Conservation (phyloP, 2,797 vertebrate genomes). For the Macropus fuliginosus region DNA sequence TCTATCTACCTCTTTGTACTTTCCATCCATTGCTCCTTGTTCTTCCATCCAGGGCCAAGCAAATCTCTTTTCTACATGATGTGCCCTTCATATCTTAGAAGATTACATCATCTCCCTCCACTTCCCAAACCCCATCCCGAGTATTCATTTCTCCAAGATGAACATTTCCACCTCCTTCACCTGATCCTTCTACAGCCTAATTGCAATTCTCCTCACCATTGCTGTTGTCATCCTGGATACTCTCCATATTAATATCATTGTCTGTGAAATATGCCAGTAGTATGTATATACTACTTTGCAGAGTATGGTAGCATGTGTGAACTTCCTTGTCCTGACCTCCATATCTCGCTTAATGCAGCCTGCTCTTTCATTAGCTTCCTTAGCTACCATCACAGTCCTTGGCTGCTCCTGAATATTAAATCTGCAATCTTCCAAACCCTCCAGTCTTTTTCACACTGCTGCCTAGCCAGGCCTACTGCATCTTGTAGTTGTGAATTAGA, state of each 20-base stretch:
- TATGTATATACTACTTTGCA: not conserved
- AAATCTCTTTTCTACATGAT: not conserved
- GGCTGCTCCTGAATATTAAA: not conserved
- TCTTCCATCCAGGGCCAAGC: not conserved
- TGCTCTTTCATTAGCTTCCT: not conserved
- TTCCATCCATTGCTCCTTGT: not conserved
- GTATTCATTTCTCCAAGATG: not conserved
- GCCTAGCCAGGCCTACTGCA: not conserved
- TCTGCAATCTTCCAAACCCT: not conserved
- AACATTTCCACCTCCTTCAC: not conserved
- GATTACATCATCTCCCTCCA: not conserved
- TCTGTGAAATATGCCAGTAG: not conserved
- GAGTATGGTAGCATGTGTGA: not conserved
- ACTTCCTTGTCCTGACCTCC: not conserved
- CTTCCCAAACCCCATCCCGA: not conserved
- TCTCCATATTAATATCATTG: not conserved
- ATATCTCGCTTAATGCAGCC: not conserved
- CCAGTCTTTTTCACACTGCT: not conserved
- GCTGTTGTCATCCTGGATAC: not conserved
- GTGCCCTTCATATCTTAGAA: not conserved
- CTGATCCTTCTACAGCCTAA: not conserved
- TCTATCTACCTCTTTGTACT: not conserved
- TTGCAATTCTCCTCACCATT: not conserved
- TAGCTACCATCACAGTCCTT: not conserved
- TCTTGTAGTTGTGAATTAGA: not conserved